phyloP scores from a whole-genome alignment of 2,113 vertebrate species.

The Cheilinus undulatus region DNA sequence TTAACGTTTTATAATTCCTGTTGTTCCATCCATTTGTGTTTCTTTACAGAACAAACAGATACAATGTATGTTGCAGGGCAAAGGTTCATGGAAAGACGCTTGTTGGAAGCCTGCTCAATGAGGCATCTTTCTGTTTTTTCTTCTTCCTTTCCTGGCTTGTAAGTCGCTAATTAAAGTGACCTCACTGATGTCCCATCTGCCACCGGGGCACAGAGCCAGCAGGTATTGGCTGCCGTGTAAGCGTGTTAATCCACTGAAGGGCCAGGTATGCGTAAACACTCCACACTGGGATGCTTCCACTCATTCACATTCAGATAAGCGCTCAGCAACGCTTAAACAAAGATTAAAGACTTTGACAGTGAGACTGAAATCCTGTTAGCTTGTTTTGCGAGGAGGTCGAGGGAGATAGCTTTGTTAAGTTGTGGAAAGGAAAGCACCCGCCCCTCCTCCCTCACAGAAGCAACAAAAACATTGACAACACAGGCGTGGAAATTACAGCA shows the following conservation, averaged over 20 bases:
- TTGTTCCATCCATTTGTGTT: no score
- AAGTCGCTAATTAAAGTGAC: conserved; percentile 72
- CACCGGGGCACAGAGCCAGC: conserved; percentile 9
- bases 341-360: conserved; percentile 53
- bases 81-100: conserved; percentile 32
- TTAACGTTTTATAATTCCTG: no score
- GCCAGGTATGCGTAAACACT: conserved; percentile 50
- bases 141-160: conserved; percentile 25
- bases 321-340: conserved; percentile 40
- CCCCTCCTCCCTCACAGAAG: not conserved
- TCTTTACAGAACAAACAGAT: no score
- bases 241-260: conserved; percentile 48
- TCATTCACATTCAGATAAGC: conserved; percentile 43
- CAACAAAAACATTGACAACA: not conserved
- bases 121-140: conserved; percentile 13
- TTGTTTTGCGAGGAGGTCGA: conserved; percentile 21
- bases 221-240: conserved; percentile 47
- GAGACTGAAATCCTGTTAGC: conserved; percentile 49
- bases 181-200: conserved; percentile 71
- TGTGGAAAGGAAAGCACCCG: not conserved
- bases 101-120: conserved; percentile 11
- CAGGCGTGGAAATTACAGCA: conserved; percentile 41
- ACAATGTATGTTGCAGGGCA: no score
- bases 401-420: conserved; percentile 10
- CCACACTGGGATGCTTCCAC: not conserved